Percentiles rank a stretch among this genome's conserved stretches.
These are phyloP conservation scores for Astropecten irregularis DNA, from an alignment of 53 echinoderm and acorn worm species.

Conservation along the genomic window DNA sequence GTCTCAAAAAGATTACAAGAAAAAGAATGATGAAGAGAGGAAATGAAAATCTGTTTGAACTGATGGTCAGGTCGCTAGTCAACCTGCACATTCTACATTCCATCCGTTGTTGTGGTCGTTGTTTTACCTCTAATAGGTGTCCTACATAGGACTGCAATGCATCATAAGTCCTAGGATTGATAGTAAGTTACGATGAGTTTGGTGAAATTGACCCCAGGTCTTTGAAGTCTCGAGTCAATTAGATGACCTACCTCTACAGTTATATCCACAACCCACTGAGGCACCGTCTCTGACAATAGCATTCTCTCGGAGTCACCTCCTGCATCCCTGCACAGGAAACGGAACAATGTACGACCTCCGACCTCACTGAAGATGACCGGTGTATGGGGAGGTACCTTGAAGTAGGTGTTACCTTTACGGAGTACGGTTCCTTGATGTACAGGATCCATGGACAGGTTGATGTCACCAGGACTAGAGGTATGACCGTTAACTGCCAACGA, in stretches of 20 bases:
- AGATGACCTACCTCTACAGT: slow-evolving; percentile 99
- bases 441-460: slow-evolving; percentile 72
- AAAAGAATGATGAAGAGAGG: too few species aligned
- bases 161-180: too few species aligned
- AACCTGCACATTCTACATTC: too few species aligned
- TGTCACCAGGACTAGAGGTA: slow-evolving; percentile 81
- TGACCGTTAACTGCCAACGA: slow-evolving; percentile 79
- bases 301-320: slow-evolving; percentile 92
- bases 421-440: slow-evolving; percentile 60
- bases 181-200: too few species aligned
- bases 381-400: slow-evolving; percentile 89
- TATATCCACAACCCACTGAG: slow-evolving; percentile 93
- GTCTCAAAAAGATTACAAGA: too few species aligned
- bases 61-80: too few species aligned
- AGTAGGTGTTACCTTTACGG: slow-evolving; percentile 90
- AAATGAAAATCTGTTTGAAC: too few species aligned
- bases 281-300: slow-evolving; percentile 88
- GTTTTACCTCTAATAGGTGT: too few species aligned
- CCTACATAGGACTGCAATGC: too few species aligned
- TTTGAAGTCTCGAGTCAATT: too few species aligned
- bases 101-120: too few species aligned
- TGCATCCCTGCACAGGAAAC: slow-evolving; percentile 94
- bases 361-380: slow-evolving; percentile 98
- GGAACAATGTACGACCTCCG: slow-evolving; percentile 91
- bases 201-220: too few species aligned